Percentiles rank a stretch among this genome's conserved stretches.
phyloP scores from a whole-genome alignment of 2,888 invertebrate genomes.

The Schizaphis graminum region DNA sequence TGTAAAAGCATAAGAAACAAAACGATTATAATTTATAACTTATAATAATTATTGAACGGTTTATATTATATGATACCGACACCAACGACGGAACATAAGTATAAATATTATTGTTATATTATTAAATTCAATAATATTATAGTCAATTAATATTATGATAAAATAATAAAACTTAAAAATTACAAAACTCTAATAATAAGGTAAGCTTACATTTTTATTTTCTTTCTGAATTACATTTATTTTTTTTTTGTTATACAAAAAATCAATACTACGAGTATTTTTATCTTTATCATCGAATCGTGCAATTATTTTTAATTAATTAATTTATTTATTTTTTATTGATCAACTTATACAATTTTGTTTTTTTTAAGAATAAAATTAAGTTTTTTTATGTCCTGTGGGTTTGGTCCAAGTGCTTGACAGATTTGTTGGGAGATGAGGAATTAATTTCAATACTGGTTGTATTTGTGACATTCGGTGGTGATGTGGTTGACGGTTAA shows the following conservation, averaged over 20 bases:
- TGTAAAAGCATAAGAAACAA: not conserved
- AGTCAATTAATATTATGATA: not conserved
- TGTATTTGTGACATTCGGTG: no score
- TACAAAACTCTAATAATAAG: not conserved
- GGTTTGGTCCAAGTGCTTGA: no score
- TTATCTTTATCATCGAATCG: no score
- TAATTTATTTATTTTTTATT: no score
- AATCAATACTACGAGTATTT: no score
- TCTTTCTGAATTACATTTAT: not conserved
- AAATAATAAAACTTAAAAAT: not conserved
- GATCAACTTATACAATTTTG: no score
- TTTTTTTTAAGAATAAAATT: no score
- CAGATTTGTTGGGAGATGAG: no score
- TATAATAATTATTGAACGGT: not conserved
- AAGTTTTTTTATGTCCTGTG: no score
- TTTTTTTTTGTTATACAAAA: not conserved
- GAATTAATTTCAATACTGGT: no score
- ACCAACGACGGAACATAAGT: not conserved
- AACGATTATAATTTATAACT: no score
- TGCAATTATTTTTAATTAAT: not conserved
- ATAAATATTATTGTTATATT: not conserved
- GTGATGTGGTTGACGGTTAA: no score
- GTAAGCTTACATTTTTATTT: not conserved
- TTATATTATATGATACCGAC: not conserved
- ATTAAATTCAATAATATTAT: not conserved